Conservation (phyloP, 2,888 invertebrate species). For the Choreutis nemorana region DNA sequence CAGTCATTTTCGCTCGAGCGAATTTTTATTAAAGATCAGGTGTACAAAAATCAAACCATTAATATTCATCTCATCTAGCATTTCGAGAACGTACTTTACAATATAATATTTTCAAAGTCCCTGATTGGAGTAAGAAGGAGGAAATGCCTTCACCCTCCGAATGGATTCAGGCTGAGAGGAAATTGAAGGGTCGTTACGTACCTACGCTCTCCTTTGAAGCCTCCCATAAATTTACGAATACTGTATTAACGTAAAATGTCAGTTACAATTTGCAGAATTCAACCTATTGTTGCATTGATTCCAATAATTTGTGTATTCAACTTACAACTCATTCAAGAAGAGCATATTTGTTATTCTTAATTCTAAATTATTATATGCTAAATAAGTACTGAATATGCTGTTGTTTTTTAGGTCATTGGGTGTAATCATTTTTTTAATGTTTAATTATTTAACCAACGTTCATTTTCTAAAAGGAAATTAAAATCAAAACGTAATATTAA, state of each 20-base stretch:
- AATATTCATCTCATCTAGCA: slow-evolving; percentile 44
- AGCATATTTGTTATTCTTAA: too few relatives aligned
- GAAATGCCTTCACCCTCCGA: slow-evolving; percentile 49
- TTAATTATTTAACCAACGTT: too few relatives aligned
- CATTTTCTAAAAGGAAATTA: too few relatives aligned
- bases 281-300: slow-evolving; percentile 2
- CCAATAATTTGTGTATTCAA: too few relatives aligned
- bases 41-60: slow-evolving; percentile 24
- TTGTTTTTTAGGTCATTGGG: too few relatives aligned
- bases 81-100: slow-evolving; percentile 26
- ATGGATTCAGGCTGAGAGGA: slow-evolving; percentile 52
- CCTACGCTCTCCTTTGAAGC: slow-evolving; percentile 31
- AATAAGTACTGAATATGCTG: too few relatives aligned
- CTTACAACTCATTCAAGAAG: too few relatives aligned
- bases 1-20: too few relatives aligned
- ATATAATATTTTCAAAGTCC: slow-evolving; percentile 31
- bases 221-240: slow-evolving; percentile 45
- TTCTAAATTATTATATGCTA: too few relatives aligned
- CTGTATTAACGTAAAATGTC: slow-evolving; percentile 27
- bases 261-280: slow-evolving; percentile 7
- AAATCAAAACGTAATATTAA: too few relatives aligned
- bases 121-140: slow-evolving; percentile 41
- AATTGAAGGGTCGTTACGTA: slow-evolving; percentile 58
- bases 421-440: too few relatives aligned
- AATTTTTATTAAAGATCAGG: slow-evolving; percentile 13